Evolutionary conservation across 2,113 vertebrate genomes (phyloP).

Genomic region (Pterocles gutturalis): DNA sequence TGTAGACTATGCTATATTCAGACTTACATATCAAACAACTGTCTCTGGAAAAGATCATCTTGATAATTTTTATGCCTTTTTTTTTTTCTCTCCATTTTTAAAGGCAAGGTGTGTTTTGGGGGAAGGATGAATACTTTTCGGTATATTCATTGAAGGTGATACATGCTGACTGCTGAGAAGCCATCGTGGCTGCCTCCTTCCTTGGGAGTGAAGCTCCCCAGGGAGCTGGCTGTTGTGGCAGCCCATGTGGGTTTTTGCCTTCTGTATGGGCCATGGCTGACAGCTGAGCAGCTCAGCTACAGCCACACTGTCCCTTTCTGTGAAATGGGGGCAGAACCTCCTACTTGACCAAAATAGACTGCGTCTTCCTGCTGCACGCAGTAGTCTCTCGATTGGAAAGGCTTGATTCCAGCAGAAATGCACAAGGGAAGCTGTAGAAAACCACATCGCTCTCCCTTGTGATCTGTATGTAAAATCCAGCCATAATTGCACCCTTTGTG

Average conservation of each 20-base stretch:
- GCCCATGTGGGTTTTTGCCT: background rate
- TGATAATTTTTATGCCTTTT: background rate
- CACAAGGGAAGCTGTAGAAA: background rate
- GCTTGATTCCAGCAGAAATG: background rate
- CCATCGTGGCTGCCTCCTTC: accelerated
- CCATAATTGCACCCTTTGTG: background rate
- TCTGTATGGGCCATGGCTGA: background rate
- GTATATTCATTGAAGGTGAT: background rate
- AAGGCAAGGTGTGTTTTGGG: background rate
- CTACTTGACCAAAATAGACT: background rate
- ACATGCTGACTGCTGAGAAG: background rate
- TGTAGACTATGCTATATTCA: background rate
- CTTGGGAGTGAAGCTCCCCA: background rate
- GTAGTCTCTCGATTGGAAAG: background rate
- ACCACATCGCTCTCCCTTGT: background rate
- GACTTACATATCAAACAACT: background rate
- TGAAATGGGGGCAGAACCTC: background rate
- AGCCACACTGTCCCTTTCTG: background rate
- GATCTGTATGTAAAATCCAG: background rate
- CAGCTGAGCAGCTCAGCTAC: background rate
- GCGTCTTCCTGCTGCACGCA: background rate
- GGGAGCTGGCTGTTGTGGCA: background rate
- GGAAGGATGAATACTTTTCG: background rate
- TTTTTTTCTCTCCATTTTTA: background rate
- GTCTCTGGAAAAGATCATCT: background rate